A percentile compares a stretch with the other conserved stretches of the same genome.
Evolutionary conservation across 1,140 invertebrate genomes (phyloP).

Genomic region (Drosophila sechellia): DNA sequence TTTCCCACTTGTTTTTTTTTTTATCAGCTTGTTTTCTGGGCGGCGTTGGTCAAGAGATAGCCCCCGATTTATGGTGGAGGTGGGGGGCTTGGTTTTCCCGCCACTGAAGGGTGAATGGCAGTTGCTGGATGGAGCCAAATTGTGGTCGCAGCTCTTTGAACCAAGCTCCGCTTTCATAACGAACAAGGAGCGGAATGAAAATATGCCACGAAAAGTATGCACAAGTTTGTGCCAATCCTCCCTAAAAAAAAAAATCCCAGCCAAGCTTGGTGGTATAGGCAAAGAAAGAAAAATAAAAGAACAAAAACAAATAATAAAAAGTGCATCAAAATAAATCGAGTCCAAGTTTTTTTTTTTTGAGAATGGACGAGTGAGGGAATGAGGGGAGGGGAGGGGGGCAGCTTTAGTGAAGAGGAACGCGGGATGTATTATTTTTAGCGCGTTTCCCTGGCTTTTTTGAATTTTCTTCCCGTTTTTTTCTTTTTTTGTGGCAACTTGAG

Average conservation of each 20-base stretch:
- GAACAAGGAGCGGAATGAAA: constrained; percentile 43
- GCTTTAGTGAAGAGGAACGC: background rate
- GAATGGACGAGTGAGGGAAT: background rate
- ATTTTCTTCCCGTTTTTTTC: background rate
- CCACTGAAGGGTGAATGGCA: constrained; percentile 46
- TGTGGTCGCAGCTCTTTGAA: constrained; percentile 50
- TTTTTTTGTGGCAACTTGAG: constrained; percentile 26
- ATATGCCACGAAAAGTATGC: constrained; percentile 56
- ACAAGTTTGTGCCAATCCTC: constrained; percentile 48
- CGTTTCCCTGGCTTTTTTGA: background rate
- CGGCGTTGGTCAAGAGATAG: constrained; percentile 64
- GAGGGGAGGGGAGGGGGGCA: background rate
- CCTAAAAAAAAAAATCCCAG: constrained; percentile 15
- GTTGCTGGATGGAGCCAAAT: constrained; percentile 34
- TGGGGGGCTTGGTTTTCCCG: background rate
- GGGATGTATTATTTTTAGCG: constrained; percentile 9
- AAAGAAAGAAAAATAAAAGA: constrained; percentile 8
- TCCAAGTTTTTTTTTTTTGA: constrained; percentile 40
- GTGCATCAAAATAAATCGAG: constrained; percentile 57
- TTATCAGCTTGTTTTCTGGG: background rate
- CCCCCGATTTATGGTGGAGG: background rate
- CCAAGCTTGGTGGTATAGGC: constrained; percentile 13
- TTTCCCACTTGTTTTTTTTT: background rate
- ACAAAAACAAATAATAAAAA: constrained; percentile 17
- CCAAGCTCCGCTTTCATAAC: constrained; percentile 46